Evolutionary conservation across 1,140 invertebrate species (phyloP), one percentile per base, ranked within the genome.

Genomic region (Propsilocerus akamusi): DNA sequence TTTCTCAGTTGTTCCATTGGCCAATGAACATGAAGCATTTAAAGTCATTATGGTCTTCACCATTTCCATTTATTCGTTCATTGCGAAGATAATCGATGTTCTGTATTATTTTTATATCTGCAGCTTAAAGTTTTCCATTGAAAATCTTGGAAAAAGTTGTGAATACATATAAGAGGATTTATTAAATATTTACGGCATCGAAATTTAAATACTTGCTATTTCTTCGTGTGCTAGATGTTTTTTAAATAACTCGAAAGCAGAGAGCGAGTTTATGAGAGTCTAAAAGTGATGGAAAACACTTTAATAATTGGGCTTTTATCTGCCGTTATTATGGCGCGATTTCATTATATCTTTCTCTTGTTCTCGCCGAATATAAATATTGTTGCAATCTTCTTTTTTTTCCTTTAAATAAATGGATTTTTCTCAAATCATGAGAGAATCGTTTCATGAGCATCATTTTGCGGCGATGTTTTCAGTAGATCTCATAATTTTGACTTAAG

Each of bases 241-340:
- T n/a, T n/a, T n/a, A n/a, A n/a, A n/a, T n/a, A n/a, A n/a, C n/a
- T n/a, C n/a, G n/a, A n/a, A n/a, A n/a, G n/a, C n/a, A n/a, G n/a
- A n/a, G n/a, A n/a, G n/a, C n/a, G n/a, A n/a, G n/a, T n/a, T n/a
- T n/a, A n/a, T n/a, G n/a, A n/a, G 34, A 41, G 34, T 20, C 5
- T 14, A 41, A 41, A 41, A 41, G 34, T 41, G 34, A 41, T 41
- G 34, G 34, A 41, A 41, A 41, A 41, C 34, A 41, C 34, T 41
- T 41, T 41, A 41, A 41, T 41, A 41, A 41, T 41, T 41, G 34
- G 34, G 34, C 34, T 41, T 41, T 41, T 41, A 41, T 41, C 22
- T 41, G 14, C 20, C 22, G 17, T 41, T 41, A 20, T 41, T 41
- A 41, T 41, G 28, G 28, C 28, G n/a, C n/a, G n/a, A 8, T 41